Base-by-base conservation (phyloP, 2,888 invertebrate genomes). In the Leptinotarsa rubiginosa region DNA sequence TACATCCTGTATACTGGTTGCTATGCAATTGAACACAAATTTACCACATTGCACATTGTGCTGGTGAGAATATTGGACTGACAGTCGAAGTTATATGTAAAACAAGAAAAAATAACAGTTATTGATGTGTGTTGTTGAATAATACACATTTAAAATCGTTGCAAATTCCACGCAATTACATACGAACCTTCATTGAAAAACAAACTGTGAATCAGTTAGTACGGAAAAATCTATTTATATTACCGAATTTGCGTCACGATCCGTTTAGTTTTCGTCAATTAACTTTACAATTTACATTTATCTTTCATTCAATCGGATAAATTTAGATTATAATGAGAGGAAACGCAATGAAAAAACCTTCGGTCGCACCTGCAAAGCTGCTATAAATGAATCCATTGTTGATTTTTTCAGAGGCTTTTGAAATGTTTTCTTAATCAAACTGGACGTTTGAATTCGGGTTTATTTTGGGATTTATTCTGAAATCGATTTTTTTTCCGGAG, bases 191-290 rank as follows among this genome's bases (percentile, higher is more conserved):
- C 41, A 25, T 56, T 56, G 56, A 22, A 25, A 67, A 67, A 67
- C 52, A 67, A 67, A 67, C 52, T 25, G 49, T 25, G 50, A 49
- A n/a, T 20, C 67, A 67, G 31, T 16, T 20, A 52, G 25, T 20
- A 22, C 18, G 16, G 67, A 50, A 50, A 67, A 67, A 20, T 50
- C 50, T 67, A 67, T 67, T 67, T 50, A 31, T 49, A 25, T 67
- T 67, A 31, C 22, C 25, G 22, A 50, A 25, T 15, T 13, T 67
- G 49, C 67, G 67, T 67, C 67, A 67, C 47, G 49, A 52, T 65
- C 41, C n/a, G 67, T 67, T 50, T 12, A 49, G 31, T 67, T 49
- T 67, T 67, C 49, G 25, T 67, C 62, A 62, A 62, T 62, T 62
- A 62, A 67, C 52, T 10, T 25, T 4, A 64, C 25, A 47, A 65